Evolutionary conservation across 2,888 invertebrate genomes (phyloP).

Genomic region (Torymus aiolomorphi): DNA sequence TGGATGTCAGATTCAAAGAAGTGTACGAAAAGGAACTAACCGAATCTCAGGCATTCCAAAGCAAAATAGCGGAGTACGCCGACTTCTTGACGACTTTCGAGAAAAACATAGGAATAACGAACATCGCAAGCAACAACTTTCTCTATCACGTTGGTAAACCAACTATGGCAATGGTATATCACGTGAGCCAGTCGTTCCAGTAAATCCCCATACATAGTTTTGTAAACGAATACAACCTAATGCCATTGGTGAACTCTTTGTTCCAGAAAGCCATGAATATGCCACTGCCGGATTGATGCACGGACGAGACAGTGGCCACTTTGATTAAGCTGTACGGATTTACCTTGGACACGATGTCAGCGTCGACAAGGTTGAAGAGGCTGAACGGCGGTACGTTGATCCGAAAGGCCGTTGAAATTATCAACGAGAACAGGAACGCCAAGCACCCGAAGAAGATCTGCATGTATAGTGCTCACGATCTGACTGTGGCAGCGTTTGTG

Average conservation of each 20-base stretch:
- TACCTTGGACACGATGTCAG: neutral
- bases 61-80: too few species aligned
- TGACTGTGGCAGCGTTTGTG: constrained; percentile 11
- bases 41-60: too few species aligned
- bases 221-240: too few species aligned
- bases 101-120: too few species aligned
- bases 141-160: too few species aligned
- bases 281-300: constrained; percentile 29
- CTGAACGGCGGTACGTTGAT: constrained; percentile 37
- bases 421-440: neutral
- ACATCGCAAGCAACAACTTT: too few species aligned
- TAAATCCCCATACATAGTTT: too few species aligned
- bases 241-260: neutral
- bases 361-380: constrained; percentile 17
- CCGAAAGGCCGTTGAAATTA: constrained; percentile 22
- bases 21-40: too few species aligned
- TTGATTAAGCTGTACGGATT: neutral
- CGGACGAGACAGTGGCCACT: neutral
- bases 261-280: constrained; percentile 31
- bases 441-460: constrained; percentile 28
- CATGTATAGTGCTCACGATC: constrained; percentile 43
- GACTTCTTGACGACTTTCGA: too few species aligned
- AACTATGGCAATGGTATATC: too few species aligned
- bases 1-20: too few species aligned
- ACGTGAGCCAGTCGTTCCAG: too few species aligned